Evolutionary conservation across 1,140 invertebrate genomes (phyloP), one percentile per base, ranked within the genome.

Genomic region (Brachionus paranguensis): DNA sequence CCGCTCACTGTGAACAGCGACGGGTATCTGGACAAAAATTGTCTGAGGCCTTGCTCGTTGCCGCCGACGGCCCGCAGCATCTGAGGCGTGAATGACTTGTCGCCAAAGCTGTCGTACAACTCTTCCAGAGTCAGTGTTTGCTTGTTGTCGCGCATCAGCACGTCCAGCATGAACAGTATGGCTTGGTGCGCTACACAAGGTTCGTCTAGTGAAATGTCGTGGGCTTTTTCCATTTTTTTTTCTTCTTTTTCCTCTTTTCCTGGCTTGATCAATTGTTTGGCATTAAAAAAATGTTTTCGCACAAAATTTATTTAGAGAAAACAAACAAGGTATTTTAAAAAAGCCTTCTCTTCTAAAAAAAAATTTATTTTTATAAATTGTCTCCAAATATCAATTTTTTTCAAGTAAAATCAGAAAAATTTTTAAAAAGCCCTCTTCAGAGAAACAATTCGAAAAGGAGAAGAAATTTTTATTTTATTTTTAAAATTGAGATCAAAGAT

Each of bases 101-200:
- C 88, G 10, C 88, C 89, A 86, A 90, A 90, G 17, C 88, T 86
- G n/a, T 89, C 88, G 74, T 89, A 89, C 70, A 90, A 84, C 85
- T 89, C 88, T 12, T 70, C 83, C 85, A 87, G 88, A 55, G 89
- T 88, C 47, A 88, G 88, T 60, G 89, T 86, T 10, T 88, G 88
- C 8, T 86, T 87, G 64, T 85, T 86, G 86, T 90, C 89, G 8
- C 72, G 72, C 88, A 90, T 90, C n/a, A 90, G 85, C 60, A 90
- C 88, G 85, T 90, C 89, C 76, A 90, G 84, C 85, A 90, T 90
- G 86, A 89, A 90, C 86, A 90, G 86, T 88, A 90, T 90, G 47
- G 88, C 89, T 83, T 90, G 89, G 85, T 90, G 89, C 60, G 88
- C 87, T 24, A 84, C 74, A 74, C 83, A 64, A 4, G 83, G 83